Conservation (phyloP, 2,113 vertebrate genomes). For the Noctilio leporinus region DNA sequence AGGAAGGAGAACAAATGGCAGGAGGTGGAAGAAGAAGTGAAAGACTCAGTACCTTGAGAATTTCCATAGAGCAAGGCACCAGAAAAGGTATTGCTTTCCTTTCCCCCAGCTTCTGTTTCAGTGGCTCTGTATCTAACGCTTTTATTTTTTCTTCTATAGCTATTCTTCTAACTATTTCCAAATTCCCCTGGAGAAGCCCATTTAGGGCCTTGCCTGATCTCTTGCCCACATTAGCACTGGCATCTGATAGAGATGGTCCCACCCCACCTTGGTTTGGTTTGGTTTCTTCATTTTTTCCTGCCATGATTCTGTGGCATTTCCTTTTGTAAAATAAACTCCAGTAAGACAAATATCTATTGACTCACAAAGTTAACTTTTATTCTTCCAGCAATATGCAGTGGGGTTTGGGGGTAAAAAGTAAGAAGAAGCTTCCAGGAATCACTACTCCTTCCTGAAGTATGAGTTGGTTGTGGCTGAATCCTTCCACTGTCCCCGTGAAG, state of each 20-base stretch:
- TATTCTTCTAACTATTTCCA: neutral
- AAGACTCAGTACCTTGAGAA: neutral
- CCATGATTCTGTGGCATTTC: neutral
- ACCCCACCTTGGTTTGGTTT: neutral
- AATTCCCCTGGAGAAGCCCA: neutral
- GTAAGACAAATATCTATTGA: neutral
- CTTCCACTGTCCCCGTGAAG: conserved; percentile 23
- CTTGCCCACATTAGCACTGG: neutral
- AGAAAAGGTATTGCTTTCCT: fast-evolving
- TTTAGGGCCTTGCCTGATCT: neutral
- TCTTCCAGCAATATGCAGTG: neutral
- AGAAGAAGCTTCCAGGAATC: neutral
- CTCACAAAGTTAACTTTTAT: neutral
- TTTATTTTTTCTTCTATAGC: neutral
- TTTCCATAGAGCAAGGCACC: no score
- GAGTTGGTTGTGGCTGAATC: conserved; percentile 11
- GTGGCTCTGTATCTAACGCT: neutral
- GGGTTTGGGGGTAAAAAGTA: neutral
- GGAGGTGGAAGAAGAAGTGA: neutral
- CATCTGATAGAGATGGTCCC: neutral
- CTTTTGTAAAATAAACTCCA: neutral
- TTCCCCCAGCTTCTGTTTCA: neutral
- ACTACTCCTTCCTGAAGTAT: conserved; percentile 38
- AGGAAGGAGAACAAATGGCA: neutral
- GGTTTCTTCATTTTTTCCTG: neutral